These are phyloP conservation scores for Rhingia campestris DNA, from an alignment of 2,888 invertebrate genomes.

Conservation along the genomic window DNA sequence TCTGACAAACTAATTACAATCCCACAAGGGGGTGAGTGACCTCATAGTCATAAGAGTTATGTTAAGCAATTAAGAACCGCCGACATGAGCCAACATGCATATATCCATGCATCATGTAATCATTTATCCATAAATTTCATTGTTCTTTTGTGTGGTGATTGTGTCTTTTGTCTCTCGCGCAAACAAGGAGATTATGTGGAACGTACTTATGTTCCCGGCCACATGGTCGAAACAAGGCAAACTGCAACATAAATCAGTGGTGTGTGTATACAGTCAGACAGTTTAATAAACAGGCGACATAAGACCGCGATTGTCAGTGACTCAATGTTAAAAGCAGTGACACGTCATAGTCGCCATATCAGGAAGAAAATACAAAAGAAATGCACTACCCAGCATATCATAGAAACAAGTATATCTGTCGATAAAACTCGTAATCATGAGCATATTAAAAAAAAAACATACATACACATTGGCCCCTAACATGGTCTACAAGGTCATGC, in stretches of 20 bases:
- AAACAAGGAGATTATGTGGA: constrained; percentile 32
- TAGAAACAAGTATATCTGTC: too few species aligned
- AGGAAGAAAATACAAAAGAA: neutral
- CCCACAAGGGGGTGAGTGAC: constrained; percentile 5
- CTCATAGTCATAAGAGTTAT: constrained; percentile 3
- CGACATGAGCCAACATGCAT: constrained; percentile 6
- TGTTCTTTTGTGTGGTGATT: constrained; percentile 16
- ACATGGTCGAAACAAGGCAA: constrained; percentile 52
- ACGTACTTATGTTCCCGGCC: neutral
- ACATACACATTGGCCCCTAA: too few species aligned
- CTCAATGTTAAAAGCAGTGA: constrained; percentile 18
- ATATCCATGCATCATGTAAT: constrained; percentile 18
- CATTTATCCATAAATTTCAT: constrained; percentile 16
- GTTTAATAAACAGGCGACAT: constrained; percentile 14
- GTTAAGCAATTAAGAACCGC: constrained; percentile 12
- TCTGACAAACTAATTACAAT: neutral
- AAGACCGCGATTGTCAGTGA: constrained; percentile 7
- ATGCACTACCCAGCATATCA: too few species aligned
- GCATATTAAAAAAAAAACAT: too few species aligned
- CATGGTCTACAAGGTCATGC: too few species aligned
- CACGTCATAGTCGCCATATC: constrained; percentile 3
- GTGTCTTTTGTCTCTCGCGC: constrained; percentile 27
- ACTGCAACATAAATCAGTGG: constrained; percentile 42
- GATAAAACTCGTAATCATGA: too few species aligned
- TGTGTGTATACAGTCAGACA: constrained; percentile 29